These are phyloP conservation scores for Anodontia alba DNA, from an alignment of 2,888 invertebrate genomes.

Conservation along the genomic window DNA sequence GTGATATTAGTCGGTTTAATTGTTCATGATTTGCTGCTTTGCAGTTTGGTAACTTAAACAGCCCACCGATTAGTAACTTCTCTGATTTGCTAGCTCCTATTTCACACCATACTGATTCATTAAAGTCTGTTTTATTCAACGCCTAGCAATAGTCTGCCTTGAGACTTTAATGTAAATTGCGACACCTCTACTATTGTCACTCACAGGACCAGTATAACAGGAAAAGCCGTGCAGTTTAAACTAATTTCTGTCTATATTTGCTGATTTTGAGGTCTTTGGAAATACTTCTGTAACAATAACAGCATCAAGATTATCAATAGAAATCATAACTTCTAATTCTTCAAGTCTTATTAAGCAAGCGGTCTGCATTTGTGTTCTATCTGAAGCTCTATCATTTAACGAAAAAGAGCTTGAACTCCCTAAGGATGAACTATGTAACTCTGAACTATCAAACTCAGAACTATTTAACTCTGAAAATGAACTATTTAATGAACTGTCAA, in stretches of 20 bases:
- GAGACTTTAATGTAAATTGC: constrained; percentile 23
- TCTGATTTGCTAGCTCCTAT: neutral
- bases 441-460: constrained; percentile 8
- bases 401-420: neutral
- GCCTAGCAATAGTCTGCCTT: constrained; percentile 9
- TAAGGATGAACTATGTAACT: neutral
- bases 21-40: neutral
- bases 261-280: neutral
- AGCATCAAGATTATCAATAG: constrained; percentile 9
- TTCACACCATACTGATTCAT: constrained; percentile 22
- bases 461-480: constrained; percentile 15
- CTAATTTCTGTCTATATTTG: constrained; percentile 14
- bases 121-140: constrained; percentile 6
- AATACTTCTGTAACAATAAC: constrained; percentile 13
- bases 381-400: neutral
- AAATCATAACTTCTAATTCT: constrained; percentile 7
- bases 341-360: constrained; percentile 20
- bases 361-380: constrained; percentile 25
- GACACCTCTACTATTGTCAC: neutral
- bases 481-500: constrained; percentile 19
- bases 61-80: constrained; percentile 15
- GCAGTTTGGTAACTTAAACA: constrained; percentile 16
- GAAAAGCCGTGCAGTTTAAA: constrained; percentile 7
- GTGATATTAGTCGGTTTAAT: neutral
- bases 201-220: neutral